Conservation (phyloP, 2,113 vertebrate species). For the Pterocles gutturalis region DNA sequence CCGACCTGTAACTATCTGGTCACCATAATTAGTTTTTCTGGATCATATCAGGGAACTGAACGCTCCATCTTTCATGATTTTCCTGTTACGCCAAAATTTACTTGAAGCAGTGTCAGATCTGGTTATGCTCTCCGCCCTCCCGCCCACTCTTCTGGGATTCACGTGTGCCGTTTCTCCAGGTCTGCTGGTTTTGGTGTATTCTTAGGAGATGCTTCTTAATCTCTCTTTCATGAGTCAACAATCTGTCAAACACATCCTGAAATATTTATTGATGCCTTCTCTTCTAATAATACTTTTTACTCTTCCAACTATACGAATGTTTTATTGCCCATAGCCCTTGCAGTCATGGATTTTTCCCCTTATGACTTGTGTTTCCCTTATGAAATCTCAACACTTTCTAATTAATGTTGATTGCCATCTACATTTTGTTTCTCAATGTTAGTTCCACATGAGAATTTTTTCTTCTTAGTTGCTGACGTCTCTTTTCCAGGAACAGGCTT, state of each 20-base stretch:
- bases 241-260: neutral
- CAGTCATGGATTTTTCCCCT: neutral
- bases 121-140: neutral
- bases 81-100: neutral
- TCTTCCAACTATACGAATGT: neutral
- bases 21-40: neutral
- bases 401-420: neutral
- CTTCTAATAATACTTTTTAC: neutral
- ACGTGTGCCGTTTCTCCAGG: neutral
- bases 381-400: neutral
- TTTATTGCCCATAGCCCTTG: neutral
- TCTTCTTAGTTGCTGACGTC: neutral
- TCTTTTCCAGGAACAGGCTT: neutral
- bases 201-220: neutral
- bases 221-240: neutral
- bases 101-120: neutral
- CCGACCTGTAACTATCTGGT: neutral
- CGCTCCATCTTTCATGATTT: neutral
- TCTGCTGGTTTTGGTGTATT: neutral
- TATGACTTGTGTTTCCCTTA: neutral
- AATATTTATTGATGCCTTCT: neutral
- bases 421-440: neutral
- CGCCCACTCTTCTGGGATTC: neutral
- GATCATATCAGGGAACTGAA: neutral
- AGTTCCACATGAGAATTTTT: neutral